Conservation (phyloP, 2,888 invertebrate genomes). For the Dascillus cervinus region DNA sequence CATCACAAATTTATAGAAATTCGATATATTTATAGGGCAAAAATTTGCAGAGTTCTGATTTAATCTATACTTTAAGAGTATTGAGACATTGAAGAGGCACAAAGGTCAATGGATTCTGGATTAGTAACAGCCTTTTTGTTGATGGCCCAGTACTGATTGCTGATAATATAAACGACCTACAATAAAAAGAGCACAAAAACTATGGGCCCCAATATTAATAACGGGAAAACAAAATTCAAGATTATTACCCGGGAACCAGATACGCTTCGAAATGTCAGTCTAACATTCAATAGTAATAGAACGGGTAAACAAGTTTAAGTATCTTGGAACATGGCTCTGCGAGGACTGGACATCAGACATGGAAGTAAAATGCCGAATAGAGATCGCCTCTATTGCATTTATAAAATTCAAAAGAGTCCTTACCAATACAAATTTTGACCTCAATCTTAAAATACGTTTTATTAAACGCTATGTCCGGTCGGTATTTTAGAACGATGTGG, state of each 20-base stretch:
- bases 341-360: neutral
- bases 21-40: too few species aligned
- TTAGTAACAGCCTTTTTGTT: neutral
- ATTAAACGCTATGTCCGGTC: too few species aligned
- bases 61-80: too few species aligned
- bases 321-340: neutral
- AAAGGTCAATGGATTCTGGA: conserved; percentile 3
- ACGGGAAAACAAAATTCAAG: too few species aligned
- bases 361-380: neutral
- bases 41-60: too few species aligned
- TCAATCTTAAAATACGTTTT: neutral
- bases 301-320: neutral
- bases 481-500: neutral
- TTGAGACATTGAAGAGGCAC: too few species aligned
- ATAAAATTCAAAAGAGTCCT: neutral
- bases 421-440: neutral
- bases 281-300: conserved; percentile 1
- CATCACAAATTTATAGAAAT: too few species aligned
- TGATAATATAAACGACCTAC: conserved; percentile 1
- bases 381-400: neutral
- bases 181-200: too few species aligned
- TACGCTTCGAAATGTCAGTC: neutral
- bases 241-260: too few species aligned
- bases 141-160: neutral
- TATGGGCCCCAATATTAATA: too few species aligned